Evolutionary conservation across 1,140 invertebrate genomes (phyloP), one percentile per base, ranked within the genome.

Genomic region (Neocloeon triangulifer): DNA sequence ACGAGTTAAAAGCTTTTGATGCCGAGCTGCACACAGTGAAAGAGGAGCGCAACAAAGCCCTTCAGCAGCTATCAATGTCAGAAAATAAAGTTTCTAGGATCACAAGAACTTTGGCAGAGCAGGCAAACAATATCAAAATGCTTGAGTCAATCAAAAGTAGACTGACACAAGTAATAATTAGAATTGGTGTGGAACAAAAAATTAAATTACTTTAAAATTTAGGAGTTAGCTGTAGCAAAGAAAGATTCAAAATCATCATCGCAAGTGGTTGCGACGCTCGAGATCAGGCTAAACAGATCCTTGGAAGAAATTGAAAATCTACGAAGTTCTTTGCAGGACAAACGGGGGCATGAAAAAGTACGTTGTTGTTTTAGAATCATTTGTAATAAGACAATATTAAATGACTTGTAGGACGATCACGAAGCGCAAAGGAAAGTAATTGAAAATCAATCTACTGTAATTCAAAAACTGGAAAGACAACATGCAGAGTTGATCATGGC

Each of bases 281-380:
- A 59, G 22, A 27, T 55, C 1, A 48, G 52, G 41, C 39, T 62
- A 30, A 56, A 56, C 19, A 53, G 56, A 43, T 49, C 48, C 23
- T 37, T 50, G 5, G 58, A 61, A 39, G 58, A 53, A 27, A 55
- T 45, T 30, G 57, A 61, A 21, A 61, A 56, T 41, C 37, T 53
- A 9, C 52, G 45, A 35, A 38, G 30, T 25, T 30, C 41, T 8
- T 34, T 61, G 1, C 59, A 58, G 46, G 48, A 37, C 26, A 44
- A 30, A 26, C 52, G 58, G 41, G 40, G 48, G n/a, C 51, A 58
- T 41, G 59, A 61, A 44, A 61, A 56, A 46, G 59, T 59, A 39
- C 21, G n/a, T n/a, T n/a, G n/a, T n/a, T n/a, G n/a, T n/a, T n/a
- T n/a, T n/a, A n/a, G n/a, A n/a, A n/a, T 19, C 4, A 31, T 8